These are phyloP conservation scores for Arbacia lixula DNA, from an alignment of 53 echinoderm and acorn worm species.

Conservation along the genomic window DNA sequence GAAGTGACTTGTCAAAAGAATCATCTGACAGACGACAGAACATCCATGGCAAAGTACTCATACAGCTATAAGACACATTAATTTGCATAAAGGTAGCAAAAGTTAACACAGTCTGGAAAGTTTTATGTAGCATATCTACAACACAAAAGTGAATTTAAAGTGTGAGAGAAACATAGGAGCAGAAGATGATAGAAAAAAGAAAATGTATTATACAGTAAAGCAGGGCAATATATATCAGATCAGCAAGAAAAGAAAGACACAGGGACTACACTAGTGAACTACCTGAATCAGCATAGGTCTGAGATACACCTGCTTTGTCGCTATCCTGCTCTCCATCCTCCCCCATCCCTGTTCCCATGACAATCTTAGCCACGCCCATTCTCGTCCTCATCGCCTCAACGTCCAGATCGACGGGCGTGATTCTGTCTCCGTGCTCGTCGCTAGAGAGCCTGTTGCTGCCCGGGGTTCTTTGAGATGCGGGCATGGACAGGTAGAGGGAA, in stretches of 20 bases:
- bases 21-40: too few relatives aligned
- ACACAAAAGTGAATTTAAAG: too few relatives aligned
- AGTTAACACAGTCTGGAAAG: too few relatives aligned
- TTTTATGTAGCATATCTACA: too few relatives aligned
- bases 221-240: too few relatives aligned
- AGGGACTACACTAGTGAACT: background rate
- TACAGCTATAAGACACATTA: too few relatives aligned
- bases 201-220: too few relatives aligned
- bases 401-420: constrained; percentile 75
- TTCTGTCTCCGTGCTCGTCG: constrained; percentile 45
- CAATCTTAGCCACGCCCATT: constrained; percentile 82
- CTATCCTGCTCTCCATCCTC: constrained; percentile 44
- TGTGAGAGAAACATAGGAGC: too few relatives aligned
- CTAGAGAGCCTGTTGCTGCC: background rate
- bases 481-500: constrained; percentile 58
- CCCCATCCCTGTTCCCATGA: constrained; percentile 74
- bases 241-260: background rate
- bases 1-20: too few relatives aligned
- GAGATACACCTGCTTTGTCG: background rate
- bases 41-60: too few relatives aligned
- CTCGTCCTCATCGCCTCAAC: constrained; percentile 83
- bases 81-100: too few relatives aligned
- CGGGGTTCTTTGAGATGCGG: constrained; percentile 30
- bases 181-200: too few relatives aligned
- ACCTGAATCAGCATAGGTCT: constrained; percentile 28